phyloP scores from a whole-genome alignment of 2,888 invertebrate species.

The Pseudococcus viburni region DNA sequence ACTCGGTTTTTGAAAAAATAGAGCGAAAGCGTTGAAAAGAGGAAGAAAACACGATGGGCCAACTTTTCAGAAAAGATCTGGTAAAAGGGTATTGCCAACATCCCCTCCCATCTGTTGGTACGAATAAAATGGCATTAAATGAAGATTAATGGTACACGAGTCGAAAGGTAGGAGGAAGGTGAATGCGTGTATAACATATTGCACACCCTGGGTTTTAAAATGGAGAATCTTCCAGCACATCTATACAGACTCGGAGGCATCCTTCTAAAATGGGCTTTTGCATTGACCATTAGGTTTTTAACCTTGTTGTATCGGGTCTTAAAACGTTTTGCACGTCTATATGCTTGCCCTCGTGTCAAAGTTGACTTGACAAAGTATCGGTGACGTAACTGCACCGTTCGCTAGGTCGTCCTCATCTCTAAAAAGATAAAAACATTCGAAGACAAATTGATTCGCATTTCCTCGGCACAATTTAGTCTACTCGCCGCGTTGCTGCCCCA shows the following conservation, averaged over 20 bases:
- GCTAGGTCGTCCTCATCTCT: constrained; percentile 4
- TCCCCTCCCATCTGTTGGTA: neutral
- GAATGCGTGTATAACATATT: constrained; percentile 31
- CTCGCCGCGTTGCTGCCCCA: neutral
- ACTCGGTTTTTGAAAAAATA: neutral
- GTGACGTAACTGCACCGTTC: constrained; percentile 32
- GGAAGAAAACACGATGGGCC: neutral
- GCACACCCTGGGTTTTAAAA: neutral
- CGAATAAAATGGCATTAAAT: constrained; percentile 60
- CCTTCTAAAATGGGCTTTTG: constrained; percentile 58
- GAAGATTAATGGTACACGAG: constrained; percentile 58
- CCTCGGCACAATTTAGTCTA: constrained; percentile 59
- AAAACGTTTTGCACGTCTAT: constrained; percentile 3
- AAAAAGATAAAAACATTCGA: constrained; percentile 64
- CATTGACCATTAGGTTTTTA: constrained; percentile 65
- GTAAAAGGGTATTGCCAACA: constrained; percentile 11
- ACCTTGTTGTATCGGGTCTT: constrained; percentile 34
- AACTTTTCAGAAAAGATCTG: neutral
- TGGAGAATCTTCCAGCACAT: neutral
- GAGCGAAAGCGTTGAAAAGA: neutral
- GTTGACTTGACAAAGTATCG: constrained; percentile 55
- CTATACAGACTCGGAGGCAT: neutral
- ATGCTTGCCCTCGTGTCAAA: constrained; percentile 17
- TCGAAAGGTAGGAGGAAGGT: neutral
- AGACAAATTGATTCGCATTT: constrained; percentile 66